Evolutionary conservation across 2,888 invertebrate genomes (phyloP), one percentile per base, ranked within the genome.

Genomic region (Habroteleia sp.): DNA sequence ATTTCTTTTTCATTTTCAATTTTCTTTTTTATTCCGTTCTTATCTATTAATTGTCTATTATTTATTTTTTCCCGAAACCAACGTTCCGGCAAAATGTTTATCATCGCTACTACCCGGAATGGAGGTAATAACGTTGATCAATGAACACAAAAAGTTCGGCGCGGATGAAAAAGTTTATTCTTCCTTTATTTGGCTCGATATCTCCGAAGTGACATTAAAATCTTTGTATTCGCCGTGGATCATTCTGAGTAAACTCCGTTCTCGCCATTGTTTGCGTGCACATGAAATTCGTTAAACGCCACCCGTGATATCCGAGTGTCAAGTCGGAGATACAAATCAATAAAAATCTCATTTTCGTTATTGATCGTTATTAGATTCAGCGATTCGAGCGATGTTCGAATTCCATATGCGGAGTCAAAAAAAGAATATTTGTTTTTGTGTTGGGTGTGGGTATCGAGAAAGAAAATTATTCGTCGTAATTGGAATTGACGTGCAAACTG

Each of bases 301-400:
- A 44, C 50, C 35, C 39, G 39, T 42, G 20, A 7, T 41, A 14
- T 58, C 20, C n/a, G 33, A 31, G n/a, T 39, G 58, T 29, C 42
- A 58, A 23, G 42, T 44, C 25, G 10, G 16, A 10, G 23, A 58
- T 35, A 25, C 29, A 13, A 8, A 11, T 41, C 20, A 16, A 44
- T 25, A 42, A 42, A 41, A 50, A 41, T 13, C 14, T 29, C 4
- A 39, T 23, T 44, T 44, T 58, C 44, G 44, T 58, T 44, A 25
- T 35, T 3, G 42, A 33, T 33, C 17, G 11, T 42, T 44, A 58
- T 58, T 58, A 23, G 8, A 58, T 58, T 58, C 44, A 44, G 25
- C 35, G 42, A 35, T 58, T 44, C 35, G 33, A 13, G 8, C 33
- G 8, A n/a, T n/a, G n/a, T n/a, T n/a, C n/a, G n/a, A n/a, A n/a